Percentiles rank a stretch among this genome's conserved stretches.
phyloP scores from a whole-genome alignment of 2,888 invertebrate genomes.

The Ernsta delagoae region DNA sequence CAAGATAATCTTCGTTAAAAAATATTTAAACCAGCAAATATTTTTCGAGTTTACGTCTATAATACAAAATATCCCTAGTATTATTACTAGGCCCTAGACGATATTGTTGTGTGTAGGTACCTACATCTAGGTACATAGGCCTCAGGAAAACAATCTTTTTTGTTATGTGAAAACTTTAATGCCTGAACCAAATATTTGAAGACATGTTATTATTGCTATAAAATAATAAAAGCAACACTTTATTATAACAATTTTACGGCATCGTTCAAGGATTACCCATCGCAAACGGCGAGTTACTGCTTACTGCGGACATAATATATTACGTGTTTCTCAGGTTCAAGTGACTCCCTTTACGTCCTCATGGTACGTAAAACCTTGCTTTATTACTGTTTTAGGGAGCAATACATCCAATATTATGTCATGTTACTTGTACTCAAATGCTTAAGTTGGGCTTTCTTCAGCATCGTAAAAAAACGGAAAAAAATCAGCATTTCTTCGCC shows the following conservation, averaged over 20 bases:
- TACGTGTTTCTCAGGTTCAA: constrained; percentile 25
- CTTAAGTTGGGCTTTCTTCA: constrained; percentile 15
- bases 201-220: constrained; percentile 7
- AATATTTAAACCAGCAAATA: too few species aligned
- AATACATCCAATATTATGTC: constrained; percentile 32
- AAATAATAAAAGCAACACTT: constrained; percentile 15
- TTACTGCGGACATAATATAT: constrained; percentile 15
- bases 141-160: too few species aligned
- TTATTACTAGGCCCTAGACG: too few species aligned
- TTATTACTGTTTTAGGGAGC: constrained; percentile 32
- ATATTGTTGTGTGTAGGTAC: too few species aligned
- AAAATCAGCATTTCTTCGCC: too few species aligned
- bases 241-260: constrained; percentile 24
- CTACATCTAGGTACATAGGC: too few species aligned
- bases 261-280: constrained; percentile 22
- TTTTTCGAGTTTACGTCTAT: too few species aligned
- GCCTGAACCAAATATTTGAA: too few species aligned
- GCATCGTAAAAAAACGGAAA: constrained; percentile 13
- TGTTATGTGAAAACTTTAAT: too few species aligned
- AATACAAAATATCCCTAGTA: too few species aligned
- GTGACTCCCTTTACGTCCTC: constrained; percentile 32
- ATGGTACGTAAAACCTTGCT: constrained; percentile 34
- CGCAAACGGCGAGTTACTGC: constrained; percentile 21
- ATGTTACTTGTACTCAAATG: constrained; percentile 13
- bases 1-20: too few species aligned